These are phyloP conservation scores for Brachionus paranguensis DNA, from an alignment of 1,140 invertebrate species.

Conservation along the genomic window DNA sequence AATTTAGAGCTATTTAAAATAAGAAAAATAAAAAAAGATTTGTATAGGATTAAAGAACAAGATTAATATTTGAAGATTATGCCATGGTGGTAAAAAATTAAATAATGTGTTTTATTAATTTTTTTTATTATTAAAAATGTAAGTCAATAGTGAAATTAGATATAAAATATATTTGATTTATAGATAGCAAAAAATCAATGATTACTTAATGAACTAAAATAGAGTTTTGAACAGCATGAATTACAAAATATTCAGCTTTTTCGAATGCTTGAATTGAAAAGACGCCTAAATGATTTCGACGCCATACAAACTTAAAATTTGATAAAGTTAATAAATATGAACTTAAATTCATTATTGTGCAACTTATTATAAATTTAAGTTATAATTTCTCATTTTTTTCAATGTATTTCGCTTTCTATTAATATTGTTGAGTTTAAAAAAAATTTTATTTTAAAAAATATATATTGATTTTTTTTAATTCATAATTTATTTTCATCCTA, in stretches of 20 bases:
- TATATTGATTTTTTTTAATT: constrained; percentile 35
- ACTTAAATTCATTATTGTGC: background rate
- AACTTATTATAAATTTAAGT: background rate
- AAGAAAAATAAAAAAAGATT: background rate
- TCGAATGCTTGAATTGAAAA: background rate
- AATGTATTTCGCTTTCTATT: background rate
- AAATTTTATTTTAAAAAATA: background rate
- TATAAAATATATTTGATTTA: background rate
- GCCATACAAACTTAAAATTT: background rate
- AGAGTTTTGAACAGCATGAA: background rate
- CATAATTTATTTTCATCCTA: constrained; percentile 33
- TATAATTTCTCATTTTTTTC: constrained; percentile 4
- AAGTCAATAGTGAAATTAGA: background rate
- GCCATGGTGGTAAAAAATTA: background rate
- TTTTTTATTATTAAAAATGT: background rate
- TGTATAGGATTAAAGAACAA: background rate
- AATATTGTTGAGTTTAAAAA: background rate
- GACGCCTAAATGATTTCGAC: no score
- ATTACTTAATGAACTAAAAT: background rate
- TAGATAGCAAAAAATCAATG: background rate
- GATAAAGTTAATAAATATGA: background rate
- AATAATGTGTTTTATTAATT: background rate
- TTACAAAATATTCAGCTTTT: background rate
- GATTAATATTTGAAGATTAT: background rate
- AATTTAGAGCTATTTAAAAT: background rate